Base-by-base conservation (phyloP, 2,888 invertebrate genomes). In the Hemicrepidius hirtus region DNA sequence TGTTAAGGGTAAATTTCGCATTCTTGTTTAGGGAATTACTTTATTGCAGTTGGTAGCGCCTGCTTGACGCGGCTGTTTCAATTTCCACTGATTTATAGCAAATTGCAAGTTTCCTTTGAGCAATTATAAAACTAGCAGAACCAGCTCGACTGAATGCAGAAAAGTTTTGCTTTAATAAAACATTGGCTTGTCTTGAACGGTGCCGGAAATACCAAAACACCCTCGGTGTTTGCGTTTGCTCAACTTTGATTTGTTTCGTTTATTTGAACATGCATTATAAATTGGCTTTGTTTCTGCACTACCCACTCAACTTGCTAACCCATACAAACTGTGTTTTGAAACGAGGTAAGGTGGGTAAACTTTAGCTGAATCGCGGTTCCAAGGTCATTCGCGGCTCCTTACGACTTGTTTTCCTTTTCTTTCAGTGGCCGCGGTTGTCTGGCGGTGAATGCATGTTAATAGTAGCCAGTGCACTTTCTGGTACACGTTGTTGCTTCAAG, bases 281-380 rank as follows among this genome's bases (percentile, higher is more conserved):
- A 49, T 53, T 13, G 60, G n/a, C n/a, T 65, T 37, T 16, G 20
- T 49, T 49, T 63, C 63, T 44, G 9, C 16, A 65, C 53, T 40
- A 41, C 67, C 67, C 67, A 68, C 68, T 40, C 40, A n/a, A 21
- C 18, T n/a, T 2, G 35, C 32, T 21, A 46, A 13, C 46, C 57
- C 16, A 28, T 44, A 32, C 44, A 35, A 4, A 16, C 18, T 28
- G 7, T 46, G 60, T 69, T 69, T 69, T 28, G 55, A 55, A 53
- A 50, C 63, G 40, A 32, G 32, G 66, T 65, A 78, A 76, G 79
- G 79, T 79, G 77, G 79, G 77, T 78, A 78, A 79, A 79, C 78
- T 79, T 32, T 77, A 69, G 76, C 66, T 72, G 63, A 77, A 73
- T 78, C 75, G 75, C 76, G 76, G 72, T 73, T 73, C 71, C 79